Evolutionary conservation across 2,888 invertebrate genomes (phyloP), one percentile per base, ranked within the genome.

Genomic region (Euplagia quadripunctaria): DNA sequence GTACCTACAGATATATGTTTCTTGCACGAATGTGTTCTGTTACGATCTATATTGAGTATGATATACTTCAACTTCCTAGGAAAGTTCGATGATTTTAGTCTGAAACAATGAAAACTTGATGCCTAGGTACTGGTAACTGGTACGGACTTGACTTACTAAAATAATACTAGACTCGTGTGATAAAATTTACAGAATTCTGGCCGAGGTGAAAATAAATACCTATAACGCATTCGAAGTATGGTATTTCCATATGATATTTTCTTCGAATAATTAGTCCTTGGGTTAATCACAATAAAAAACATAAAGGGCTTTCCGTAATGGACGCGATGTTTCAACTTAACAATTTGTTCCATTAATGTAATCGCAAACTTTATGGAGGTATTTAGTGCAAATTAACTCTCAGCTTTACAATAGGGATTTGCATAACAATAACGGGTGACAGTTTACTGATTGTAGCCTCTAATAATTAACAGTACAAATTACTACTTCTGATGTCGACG

Each of bases 351-450:
- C 85, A 87, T 89, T 88, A 85, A 85, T 80, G 86, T 87, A 87
- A 88, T 88, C 82, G 79, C 82, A 73, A 87, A 87, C 85, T 88
- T 88, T 85, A 88, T 87, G 82, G 84, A 85, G 85, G 86, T 86
- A 86, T 90, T 91, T 89, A 88, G 88, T 89, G 89, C 88, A 89
- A 91, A 91, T 91, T 90, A 90, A 89, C 88, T 87, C 81, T 61
- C 80, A 82, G 84, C 81, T 86, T 85, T 83, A 91, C 89, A 90
- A 88, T 86, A 81, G 85, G 83, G 88, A 91, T 91, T 92, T 91
- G 87, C 90, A 91, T 91, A 84, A 90, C 87, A 90, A 90, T 88
- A 85, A 86, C 82, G 83, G 83, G 81, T 84, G 88, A 85, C 88
- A 87, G 85, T 86, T 87, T 84, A 87, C 86, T 87, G 90, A 91